Evolutionary conservation across 1,140 invertebrate species (phyloP).

Genomic region (Eriocheir sinensis): DNA sequence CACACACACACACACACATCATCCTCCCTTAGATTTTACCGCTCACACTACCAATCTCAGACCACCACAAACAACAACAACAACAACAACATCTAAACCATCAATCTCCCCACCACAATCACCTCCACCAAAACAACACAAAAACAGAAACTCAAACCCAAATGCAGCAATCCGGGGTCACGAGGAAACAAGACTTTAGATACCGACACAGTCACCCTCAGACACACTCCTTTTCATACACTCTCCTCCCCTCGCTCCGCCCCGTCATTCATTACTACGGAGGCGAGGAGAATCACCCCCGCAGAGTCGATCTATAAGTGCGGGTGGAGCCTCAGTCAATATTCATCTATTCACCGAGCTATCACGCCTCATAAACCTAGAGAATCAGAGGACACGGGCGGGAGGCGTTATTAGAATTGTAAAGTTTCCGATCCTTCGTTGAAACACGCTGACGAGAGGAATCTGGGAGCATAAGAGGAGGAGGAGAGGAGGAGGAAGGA

Average conservation of each 20-base stretch:
- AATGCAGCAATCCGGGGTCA: background rate
- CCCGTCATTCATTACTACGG: conserved; percentile 5
- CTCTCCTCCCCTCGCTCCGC: background rate
- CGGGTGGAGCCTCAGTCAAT: background rate
- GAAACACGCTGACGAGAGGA: background rate
- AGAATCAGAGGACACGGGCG: background rate
- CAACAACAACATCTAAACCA: no score
- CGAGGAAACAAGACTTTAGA: background rate
- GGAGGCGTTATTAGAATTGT: conserved; percentile 14
- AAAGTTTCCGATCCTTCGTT: background rate
- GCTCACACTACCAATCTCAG: background rate
- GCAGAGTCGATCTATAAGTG: background rate
- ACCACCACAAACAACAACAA: no score
- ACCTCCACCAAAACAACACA: no score
- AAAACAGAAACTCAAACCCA: no score
- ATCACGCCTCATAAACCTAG: background rate
- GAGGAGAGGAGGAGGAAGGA: background rate
- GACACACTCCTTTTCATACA: background rate
- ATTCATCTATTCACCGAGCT: background rate
- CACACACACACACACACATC: conserved; percentile 31
- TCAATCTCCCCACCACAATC: no score
- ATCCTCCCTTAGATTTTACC: background rate
- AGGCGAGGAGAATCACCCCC: background rate
- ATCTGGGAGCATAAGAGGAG: background rate
- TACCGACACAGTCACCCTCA: background rate